Evolutionary conservation across 1,140 invertebrate species (phyloP).

Genomic region (Bactericera cockerelli): DNA sequence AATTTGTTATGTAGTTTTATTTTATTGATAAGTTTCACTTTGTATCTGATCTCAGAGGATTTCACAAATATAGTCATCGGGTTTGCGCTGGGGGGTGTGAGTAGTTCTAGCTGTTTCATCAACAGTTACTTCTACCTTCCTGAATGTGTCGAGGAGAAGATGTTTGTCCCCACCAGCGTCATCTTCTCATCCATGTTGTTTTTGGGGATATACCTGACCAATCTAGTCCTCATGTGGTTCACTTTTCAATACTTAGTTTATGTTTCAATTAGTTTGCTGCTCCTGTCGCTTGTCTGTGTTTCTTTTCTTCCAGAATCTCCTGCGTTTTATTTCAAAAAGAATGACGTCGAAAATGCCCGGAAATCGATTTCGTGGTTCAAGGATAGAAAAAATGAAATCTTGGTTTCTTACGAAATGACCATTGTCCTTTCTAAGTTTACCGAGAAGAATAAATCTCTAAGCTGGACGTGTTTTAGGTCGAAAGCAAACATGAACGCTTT

Average conservation of each 20-base stretch:
- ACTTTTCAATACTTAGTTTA: not conserved
- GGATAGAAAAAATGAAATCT: not conserved
- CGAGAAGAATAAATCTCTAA: not conserved
- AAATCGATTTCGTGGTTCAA: not conserved
- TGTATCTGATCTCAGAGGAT: not conserved
- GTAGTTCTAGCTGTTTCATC: not conserved
- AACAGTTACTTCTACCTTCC: constrained; percentile 5
- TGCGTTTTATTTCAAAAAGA: not conserved
- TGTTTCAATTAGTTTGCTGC: not conserved
- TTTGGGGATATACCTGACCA: not conserved
- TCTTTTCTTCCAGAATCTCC: constrained; percentile 5
- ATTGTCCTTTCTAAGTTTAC: not conserved
- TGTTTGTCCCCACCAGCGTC: not conserved
- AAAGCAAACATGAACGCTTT: not conserved
- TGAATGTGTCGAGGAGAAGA: not conserved
- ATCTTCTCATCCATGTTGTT: not conserved
- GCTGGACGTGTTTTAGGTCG: not conserved
- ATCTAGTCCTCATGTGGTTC: not conserved
- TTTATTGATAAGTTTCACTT: not conserved
- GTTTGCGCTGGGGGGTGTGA: not conserved
- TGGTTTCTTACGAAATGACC: constrained; percentile 1
- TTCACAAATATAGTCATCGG: not conserved
- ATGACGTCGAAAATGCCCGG: not conserved
- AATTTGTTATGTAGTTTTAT: not conserved
- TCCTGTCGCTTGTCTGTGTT: not conserved